Evolutionary conservation across 1,140 invertebrate species (phyloP), one percentile per base, ranked within the genome.

Genomic region (Drosophila nasuta): DNA sequence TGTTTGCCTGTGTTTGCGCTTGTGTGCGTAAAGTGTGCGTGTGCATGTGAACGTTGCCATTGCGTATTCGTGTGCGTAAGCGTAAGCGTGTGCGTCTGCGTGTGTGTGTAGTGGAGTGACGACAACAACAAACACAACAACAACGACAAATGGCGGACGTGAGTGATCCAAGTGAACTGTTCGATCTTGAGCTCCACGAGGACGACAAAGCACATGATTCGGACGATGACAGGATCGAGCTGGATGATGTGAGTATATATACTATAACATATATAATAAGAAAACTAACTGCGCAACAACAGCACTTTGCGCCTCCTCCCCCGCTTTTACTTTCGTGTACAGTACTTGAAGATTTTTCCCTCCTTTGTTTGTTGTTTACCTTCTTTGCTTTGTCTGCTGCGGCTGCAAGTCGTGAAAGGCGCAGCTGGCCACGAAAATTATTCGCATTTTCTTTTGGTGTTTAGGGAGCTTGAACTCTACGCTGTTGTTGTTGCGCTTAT

Each of bases 111-210:
- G 35, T 41, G 33, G 54, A 57, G 54, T 41, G 54, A 56, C 30
- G 52, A 56, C 11, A 33, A 76, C 74, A 79, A 67, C 79, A 82
- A 77, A 75, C 77, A 74, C 81, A 81, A 43, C 51, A 51, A 75
- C 82, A 80, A 43, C 51, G 58, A 75, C 82, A 80, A 93, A 96
- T 96, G 96, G 96, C 96, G 92, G 96, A 95, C 85, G 91, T 92
- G 54, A 92, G 82, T 58, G 91, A 92, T 86, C 78, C 91, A 74
- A 92, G 76, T 67, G 91, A 92, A 91, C 95, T 98, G 92, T 98
- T 98, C 93, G 97, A 98, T 94, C 95, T 98, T 91, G 97, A 98
- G 93, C 93, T 98, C 83, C 96, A 96, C 79, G 95, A 95, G 83
- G 94, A 94, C 76, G 96, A 96, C 92, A 94, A 94, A 75, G 94